Evolutionary conservation across 1,140 invertebrate species (phyloP).

Genomic region (Calliopsis andreniformis): DNA sequence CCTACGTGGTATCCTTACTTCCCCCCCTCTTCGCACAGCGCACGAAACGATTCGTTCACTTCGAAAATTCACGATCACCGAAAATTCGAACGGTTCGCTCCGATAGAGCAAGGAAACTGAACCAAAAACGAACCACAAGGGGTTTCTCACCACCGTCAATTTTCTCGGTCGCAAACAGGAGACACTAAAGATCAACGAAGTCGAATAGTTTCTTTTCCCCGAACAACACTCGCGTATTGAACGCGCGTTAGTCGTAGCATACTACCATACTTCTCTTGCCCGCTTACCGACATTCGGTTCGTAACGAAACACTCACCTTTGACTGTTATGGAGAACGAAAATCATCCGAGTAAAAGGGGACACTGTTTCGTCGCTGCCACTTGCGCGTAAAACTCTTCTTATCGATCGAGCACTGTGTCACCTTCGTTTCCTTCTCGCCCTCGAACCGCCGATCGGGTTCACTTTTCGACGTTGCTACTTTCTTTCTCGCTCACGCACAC

Average conservation of each 20-base stretch:
- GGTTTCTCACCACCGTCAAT: background rate
- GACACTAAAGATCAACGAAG: constrained; percentile 26
- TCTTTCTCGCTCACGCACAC: constrained; percentile 1
- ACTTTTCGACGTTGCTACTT: constrained; percentile 21
- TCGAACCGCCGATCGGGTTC: constrained; percentile 14
- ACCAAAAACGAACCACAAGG: constrained; percentile 6
- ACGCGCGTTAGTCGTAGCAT: constrained; percentile 32
- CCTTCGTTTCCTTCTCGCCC: constrained; percentile 29
- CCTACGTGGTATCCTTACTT: background rate
- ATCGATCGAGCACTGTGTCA: constrained; percentile 29
- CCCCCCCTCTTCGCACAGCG: background rate
- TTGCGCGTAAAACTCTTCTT: constrained; percentile 10
- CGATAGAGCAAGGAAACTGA: no score
- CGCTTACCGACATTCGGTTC: constrained; percentile 36
- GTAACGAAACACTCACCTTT: background rate
- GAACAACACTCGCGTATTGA: constrained; percentile 9
- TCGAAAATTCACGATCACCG: background rate
- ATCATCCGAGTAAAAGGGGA: background rate
- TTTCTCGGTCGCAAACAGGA: background rate
- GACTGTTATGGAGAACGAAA: background rate
- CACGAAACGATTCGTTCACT: background rate
- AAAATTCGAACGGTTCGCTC: no score
- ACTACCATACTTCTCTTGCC: background rate
- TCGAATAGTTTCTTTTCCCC: constrained; percentile 40
- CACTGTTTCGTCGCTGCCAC: constrained; percentile 10